Evolutionary conservation across 2,797 vertebrate species (phyloP), one percentile per base, ranked within the genome.

Genomic region (Macropus fuliginosus): DNA sequence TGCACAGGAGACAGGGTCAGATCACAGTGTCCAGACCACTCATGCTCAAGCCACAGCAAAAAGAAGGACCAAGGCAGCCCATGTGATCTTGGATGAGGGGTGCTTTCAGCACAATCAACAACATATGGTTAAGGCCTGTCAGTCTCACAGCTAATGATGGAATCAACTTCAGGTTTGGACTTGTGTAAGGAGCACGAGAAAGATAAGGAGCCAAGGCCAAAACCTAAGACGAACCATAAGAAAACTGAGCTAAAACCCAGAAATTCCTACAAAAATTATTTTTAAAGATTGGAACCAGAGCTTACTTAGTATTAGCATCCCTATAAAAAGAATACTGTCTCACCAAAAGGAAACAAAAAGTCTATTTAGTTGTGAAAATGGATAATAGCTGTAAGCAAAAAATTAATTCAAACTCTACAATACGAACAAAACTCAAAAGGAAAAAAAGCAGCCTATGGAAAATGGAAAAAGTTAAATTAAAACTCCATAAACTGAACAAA

Each of bases 351-450:
- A 91, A 92, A 91, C 46, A 24, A 31, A 62, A 92, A 50, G 3
- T 55, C 18, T 18, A 55, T 4, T 46, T 27, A 91, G 74, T n/a
- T 92, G 21, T 4, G 34, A 50, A 91, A 94, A 95, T 55, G 3
- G 9, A 62, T 87, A 56, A 59, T 92, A 66, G 40, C 11, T 90
- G 54, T 28, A 94, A 91, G 54, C 54, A 6, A 81, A 94, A 81
- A 81, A 81, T 55, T 27, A 31, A 29, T 91, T 21, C 46, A 74
- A n/a, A 66, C 3, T 54, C 12, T 91, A n/a, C 59, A 27, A 59
- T 92, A 92, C 28, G 50, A 96, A 96, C 93, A 12, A 2, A 92
- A 95, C 90, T 56, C 54, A 94, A 31, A 93, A 81, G 18, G 5
- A 14, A 90, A 95, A 56, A 66, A 95, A 91, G 40, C 59, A 55